Percentiles rank a stretch among this genome's conserved stretches.
phyloP scores from a whole-genome alignment of 2,797 vertebrate genomes.

The Lithobates pipiens region DNA sequence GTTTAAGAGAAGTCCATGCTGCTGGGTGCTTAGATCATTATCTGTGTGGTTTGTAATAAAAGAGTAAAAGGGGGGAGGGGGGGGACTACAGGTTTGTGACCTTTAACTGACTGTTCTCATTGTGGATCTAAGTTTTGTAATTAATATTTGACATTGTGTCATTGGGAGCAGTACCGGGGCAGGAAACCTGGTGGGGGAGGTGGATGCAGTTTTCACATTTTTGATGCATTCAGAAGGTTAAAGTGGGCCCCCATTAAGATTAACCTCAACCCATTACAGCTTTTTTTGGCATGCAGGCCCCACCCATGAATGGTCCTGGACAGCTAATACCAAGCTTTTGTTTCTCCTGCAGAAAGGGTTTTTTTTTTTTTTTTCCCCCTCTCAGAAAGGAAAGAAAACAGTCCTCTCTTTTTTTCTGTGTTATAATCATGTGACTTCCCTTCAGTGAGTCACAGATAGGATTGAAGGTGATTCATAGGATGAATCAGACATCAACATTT shows the following conservation, averaged over 20 bases:
- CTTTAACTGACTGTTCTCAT: neutral
- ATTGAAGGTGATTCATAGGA: slow-evolving; percentile 68
- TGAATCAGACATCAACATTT: slow-evolving; percentile 61
- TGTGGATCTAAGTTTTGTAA: neutral
- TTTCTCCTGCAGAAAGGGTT: slow-evolving; percentile 80
- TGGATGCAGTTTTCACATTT: slow-evolving; percentile 65
- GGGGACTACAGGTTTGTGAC: neutral
- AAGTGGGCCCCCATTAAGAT: slow-evolving; percentile 84
- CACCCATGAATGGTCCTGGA: slow-evolving; percentile 80
- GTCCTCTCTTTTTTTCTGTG: slow-evolving; percentile 74
- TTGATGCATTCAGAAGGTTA: slow-evolving; percentile 81
- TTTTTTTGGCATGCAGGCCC: slow-evolving; percentile 83
- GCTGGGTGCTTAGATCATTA: neutral
- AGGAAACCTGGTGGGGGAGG: slow-evolving; percentile 58
- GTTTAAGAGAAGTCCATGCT: slow-evolving; percentile 23
- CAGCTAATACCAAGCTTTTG: slow-evolving; percentile 85
- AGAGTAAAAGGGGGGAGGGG: no score
- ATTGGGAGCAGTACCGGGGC: slow-evolving; percentile 26
- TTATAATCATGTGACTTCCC: slow-evolving; percentile 85
- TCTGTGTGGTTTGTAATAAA: neutral
- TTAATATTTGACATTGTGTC: slow-evolving; percentile 7
- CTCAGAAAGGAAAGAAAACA: slow-evolving; percentile 70
- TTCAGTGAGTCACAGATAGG: slow-evolving; percentile 76
- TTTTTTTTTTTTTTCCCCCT: slow-evolving; percentile 64
- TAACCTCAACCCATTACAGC: slow-evolving; percentile 81